phyloP scores from a whole-genome alignment of 2,888 invertebrate genomes.

The Monoplex corrugatus region DNA sequence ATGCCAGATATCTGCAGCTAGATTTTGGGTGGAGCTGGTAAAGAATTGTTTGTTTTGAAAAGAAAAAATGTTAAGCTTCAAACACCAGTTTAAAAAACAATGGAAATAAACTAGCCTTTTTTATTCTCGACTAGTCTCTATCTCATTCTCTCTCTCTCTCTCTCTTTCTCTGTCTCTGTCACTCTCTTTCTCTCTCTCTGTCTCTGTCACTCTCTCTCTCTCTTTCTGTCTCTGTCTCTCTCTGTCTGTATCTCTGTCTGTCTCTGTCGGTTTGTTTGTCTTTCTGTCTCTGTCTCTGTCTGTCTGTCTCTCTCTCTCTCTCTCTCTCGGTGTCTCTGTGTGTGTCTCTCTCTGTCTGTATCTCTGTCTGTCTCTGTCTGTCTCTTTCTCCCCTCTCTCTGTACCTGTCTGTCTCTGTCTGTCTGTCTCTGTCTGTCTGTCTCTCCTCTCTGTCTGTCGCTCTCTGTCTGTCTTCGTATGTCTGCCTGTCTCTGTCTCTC shows the following conservation, averaged over 20 bases:
- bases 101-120: no score
- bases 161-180: no score
- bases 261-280: background rate
- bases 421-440: background rate
- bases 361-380: background rate
- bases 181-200: background rate
- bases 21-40: no score
- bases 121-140: no score
- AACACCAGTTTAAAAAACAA: no score
- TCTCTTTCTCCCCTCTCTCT: background rate
- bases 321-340: background rate
- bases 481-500: slow-evolving; percentile 13
- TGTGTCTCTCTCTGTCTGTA: background rate
- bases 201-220: background rate
- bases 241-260: background rate
- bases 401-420: background rate
- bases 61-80: no score
- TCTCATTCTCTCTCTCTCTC: background rate
- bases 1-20: no score
- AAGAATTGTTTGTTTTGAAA: no score
- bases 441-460: background rate
- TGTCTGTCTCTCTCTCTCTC: background rate
- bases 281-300: background rate
- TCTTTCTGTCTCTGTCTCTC: background rate
- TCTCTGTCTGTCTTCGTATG: background rate